phyloP scores from a whole-genome alignment of 2,113 vertebrate species.

The Cepphus grylle region DNA sequence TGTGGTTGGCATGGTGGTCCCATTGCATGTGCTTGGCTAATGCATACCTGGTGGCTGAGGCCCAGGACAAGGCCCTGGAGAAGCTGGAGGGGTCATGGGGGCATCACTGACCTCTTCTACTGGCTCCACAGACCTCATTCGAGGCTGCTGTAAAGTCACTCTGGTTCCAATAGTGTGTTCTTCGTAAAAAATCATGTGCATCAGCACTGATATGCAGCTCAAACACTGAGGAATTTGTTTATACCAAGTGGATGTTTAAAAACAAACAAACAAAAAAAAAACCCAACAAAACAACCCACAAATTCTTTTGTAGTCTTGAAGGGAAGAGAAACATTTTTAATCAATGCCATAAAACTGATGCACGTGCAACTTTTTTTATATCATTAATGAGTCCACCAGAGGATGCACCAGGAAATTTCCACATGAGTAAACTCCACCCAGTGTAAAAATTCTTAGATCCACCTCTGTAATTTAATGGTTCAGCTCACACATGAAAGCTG shows the following conservation, averaged over 20 bases:
- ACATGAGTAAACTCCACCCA: not conserved
- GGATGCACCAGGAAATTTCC: constrained; percentile 28
- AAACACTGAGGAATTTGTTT: not conserved
- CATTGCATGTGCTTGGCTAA: not conserved
- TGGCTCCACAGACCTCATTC: not conserved
- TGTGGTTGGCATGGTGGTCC: not conserved
- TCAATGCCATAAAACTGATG: not conserved
- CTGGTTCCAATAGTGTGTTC: rapidly evolving
- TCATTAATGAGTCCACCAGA: not conserved
- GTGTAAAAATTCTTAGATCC: not conserved
- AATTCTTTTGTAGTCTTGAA: not conserved
- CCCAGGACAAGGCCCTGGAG: not conserved
- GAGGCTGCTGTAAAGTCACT: not conserved
- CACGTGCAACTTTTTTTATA: not conserved
- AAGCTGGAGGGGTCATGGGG: not conserved
- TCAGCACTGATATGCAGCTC: not conserved
- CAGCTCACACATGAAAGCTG: constrained; percentile 8
- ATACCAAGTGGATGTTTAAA: not conserved
- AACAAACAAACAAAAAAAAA: not conserved
- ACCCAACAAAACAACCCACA: not conserved
- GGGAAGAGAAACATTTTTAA: constrained; percentile 22
- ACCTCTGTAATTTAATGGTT: constrained; percentile 28
- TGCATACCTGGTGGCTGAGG: not conserved
- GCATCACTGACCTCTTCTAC: not conserved
- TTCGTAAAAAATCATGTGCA: not conserved